A percentile compares a stretch with the other conserved stretches of the same genome.
phyloP scores from a whole-genome alignment of 2,113 vertebrate species.

The Psilopogon haemacephalus region DNA sequence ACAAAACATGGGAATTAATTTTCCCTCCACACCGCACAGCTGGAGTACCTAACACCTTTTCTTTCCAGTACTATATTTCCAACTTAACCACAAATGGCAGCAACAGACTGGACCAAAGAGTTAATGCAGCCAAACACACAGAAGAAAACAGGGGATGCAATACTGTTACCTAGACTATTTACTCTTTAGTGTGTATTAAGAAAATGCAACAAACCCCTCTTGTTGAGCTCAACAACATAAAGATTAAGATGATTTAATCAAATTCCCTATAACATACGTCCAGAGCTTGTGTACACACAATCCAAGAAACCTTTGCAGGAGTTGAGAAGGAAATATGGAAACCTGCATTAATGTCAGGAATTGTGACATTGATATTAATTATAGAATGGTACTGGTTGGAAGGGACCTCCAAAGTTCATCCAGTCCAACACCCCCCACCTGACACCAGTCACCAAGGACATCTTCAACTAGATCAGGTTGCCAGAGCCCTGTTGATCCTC shows the following conservation, averaged over 20 bases:
- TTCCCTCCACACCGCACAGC: too few relatives aligned
- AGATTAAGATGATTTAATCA: background rate
- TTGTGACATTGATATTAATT: background rate
- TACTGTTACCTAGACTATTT: background rate
- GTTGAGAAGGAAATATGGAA: background rate
- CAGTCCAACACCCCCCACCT: too few relatives aligned
- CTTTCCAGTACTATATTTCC: background rate
- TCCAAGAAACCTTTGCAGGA: background rate
- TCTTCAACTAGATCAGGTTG: too few relatives aligned
- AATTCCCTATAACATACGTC: background rate
- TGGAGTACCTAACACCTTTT: background rate
- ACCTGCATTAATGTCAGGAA: background rate
- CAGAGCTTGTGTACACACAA: background rate
- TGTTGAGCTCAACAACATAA: background rate
- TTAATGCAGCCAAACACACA: background rate
- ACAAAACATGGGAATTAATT: too few relatives aligned
- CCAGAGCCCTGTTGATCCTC: too few relatives aligned
- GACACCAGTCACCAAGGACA: too few relatives aligned
- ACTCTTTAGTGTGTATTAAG: background rate
- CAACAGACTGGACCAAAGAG: background rate
- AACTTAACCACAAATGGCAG: background rate
- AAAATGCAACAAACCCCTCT: background rate
- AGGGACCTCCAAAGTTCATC: too few relatives aligned
- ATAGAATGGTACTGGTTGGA: too few relatives aligned
- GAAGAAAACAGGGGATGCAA: background rate